These are phyloP conservation scores for Sternarchorhynchus goeldii DNA, from an alignment of 2,797 vertebrate genomes.

Conservation along the genomic window DNA sequence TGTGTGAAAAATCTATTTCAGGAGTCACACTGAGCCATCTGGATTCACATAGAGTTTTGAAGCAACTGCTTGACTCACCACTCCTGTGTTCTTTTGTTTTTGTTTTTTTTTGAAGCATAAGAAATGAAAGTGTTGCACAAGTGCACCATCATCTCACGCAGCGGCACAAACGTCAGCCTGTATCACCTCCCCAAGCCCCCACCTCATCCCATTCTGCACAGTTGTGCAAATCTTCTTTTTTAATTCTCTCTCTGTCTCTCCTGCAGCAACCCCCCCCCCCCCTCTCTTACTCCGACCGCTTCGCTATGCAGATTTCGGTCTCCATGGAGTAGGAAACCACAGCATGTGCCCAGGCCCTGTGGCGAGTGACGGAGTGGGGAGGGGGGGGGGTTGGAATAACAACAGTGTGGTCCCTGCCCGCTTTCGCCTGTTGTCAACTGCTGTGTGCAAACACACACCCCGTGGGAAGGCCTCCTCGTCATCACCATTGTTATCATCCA, in stretches of 20 bases:
- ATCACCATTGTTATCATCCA: background rate
- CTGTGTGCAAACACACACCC: conserved; percentile 40
- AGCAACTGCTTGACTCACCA: background rate
- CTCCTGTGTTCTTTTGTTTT: background rate
- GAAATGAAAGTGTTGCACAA: background rate
- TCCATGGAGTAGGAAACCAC: conserved; percentile 35
- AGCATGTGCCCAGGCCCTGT: conserved; percentile 19
- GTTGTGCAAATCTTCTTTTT: conserved; percentile 18
- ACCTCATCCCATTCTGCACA: conserved; percentile 37
- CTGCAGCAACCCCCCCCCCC: background rate
- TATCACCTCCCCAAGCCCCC: conserved; percentile 14
- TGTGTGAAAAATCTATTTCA: background rate
- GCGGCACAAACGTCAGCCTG: conserved; percentile 38
- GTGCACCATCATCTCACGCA: conserved; percentile 23
- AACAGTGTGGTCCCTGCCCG: background rate
- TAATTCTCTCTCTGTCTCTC: background rate
- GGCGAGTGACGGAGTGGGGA: background rate
- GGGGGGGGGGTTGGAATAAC: background rate
- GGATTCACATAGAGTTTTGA: background rate
- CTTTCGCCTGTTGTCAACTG: conserved; percentile 37
- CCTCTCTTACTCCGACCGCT: conserved; percentile 14
- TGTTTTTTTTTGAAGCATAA: background rate
- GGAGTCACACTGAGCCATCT: background rate
- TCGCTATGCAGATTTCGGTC: conserved; percentile 36
- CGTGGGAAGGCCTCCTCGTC: background rate